These are phyloP conservation scores for Danaus chrysippus DNA, from an alignment of 2,888 invertebrate genomes.

Conservation along the genomic window DNA sequence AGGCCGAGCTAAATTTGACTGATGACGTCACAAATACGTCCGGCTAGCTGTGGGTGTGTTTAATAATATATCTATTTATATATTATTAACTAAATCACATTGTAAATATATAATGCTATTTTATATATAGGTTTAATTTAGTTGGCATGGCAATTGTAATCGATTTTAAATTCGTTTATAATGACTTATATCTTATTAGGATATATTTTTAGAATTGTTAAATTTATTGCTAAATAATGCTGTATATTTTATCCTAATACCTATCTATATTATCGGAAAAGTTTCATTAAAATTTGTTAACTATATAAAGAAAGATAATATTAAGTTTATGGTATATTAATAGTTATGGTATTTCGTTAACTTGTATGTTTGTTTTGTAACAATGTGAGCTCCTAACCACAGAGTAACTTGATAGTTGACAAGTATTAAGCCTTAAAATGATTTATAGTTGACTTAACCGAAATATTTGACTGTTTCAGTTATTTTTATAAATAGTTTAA, in stretches of 20 bases:
- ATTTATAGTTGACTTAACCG: neutral
- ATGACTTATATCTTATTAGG: neutral
- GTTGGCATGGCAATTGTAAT: no score
- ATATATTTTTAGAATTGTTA: neutral
- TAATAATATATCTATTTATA: conserved; percentile 35
- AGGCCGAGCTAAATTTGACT: conserved; percentile 61
- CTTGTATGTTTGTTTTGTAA: conserved; percentile 31
- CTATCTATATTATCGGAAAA: no score
- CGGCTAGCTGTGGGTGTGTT: conserved; percentile 46
- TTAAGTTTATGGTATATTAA: neutral
- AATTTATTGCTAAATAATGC: neutral
- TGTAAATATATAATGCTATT: no score
- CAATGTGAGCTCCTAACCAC: conserved; percentile 40
- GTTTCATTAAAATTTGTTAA: conserved; percentile 2
- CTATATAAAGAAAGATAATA: conserved; percentile 3
- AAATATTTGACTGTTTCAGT: no score
- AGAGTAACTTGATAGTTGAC: conserved; percentile 40
- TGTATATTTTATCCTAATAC: neutral
- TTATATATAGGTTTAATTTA: no score
- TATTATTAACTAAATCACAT: conserved; percentile 9
- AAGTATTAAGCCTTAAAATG: conserved; percentile 26
- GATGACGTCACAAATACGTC: conserved; percentile 60
- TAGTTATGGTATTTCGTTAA: conserved; percentile 8
- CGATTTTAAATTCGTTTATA: no score
- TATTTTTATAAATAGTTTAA: conserved; percentile 16